phyloP scores from a whole-genome alignment of 2,113 vertebrate species.

The Girardinichthys multiradiatus region DNA sequence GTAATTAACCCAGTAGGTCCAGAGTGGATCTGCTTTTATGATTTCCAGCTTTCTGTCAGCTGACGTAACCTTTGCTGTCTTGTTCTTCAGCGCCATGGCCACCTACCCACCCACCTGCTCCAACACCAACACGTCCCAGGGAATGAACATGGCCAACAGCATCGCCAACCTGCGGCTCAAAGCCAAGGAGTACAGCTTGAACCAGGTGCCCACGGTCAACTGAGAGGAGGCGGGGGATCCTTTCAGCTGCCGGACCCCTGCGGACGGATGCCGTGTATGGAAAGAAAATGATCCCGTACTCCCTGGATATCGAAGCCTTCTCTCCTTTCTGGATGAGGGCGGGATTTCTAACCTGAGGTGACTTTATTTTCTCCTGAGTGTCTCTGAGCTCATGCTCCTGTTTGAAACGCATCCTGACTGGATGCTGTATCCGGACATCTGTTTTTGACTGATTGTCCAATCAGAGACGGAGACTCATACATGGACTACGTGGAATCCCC shows the following conservation, averaged over 20 bases:
- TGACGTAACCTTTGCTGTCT: constrained; percentile 10
- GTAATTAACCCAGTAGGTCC: too few species aligned
- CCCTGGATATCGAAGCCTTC: constrained; percentile 28
- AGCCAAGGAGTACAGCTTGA: constrained; percentile 99
- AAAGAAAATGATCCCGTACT: not conserved
- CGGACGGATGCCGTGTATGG: too few species aligned
- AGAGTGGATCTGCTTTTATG: not conserved
- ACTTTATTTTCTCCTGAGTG: constrained; percentile 35
- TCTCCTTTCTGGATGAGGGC: constrained; percentile 25
- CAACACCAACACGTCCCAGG: constrained; percentile 92
- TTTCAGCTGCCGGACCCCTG: too few species aligned
- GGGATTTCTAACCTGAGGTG: constrained; percentile 17
- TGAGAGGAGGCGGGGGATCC: constrained; percentile 72
- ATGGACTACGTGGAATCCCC: not conserved
- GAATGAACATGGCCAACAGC: constrained; percentile 99
- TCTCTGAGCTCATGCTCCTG: constrained; percentile 44
- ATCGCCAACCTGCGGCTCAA: constrained; percentile 99
- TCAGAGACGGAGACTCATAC: constrained; percentile 26
- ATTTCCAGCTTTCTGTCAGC: too few species aligned
- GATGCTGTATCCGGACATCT: constrained; percentile 59
- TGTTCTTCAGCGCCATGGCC: constrained; percentile 89
- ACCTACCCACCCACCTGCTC: constrained; percentile 94
- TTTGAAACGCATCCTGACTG: constrained; percentile 36
- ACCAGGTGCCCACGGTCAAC: constrained; percentile 98
- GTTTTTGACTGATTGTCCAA: constrained; percentile 49